A percentile compares a stretch with the other conserved stretches of the same genome.
These are phyloP conservation scores for Enchytraeus crypticus DNA, from an alignment of 2,888 invertebrate species.

Conservation along the genomic window DNA sequence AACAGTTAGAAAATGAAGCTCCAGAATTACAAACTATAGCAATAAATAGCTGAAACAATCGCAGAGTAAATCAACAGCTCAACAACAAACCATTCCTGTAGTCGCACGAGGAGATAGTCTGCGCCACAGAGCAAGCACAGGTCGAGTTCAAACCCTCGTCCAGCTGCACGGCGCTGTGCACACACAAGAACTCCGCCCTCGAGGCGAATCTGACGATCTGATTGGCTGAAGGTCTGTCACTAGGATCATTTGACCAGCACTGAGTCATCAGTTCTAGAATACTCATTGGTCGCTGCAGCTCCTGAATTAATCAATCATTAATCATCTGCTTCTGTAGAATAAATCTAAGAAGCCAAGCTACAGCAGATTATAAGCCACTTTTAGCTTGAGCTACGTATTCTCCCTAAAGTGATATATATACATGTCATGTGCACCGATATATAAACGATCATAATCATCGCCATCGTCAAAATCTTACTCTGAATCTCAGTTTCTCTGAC, in stretches of 20 bases:
- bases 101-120: background rate
- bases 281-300: constrained; percentile 53
- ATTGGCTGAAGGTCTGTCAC: constrained; percentile 81
- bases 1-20: too few species aligned
- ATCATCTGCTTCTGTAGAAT: background rate
- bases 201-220: constrained; percentile 78
- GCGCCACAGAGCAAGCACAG: constrained; percentile 22
- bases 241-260: constrained; percentile 77
- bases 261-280: constrained; percentile 88
- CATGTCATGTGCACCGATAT: too few species aligned
- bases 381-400: background rate
- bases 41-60: too few species aligned
- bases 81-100: background rate
- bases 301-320: constrained; percentile 32
- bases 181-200: constrained; percentile 85
- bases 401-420: too few species aligned
- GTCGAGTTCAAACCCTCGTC: constrained; percentile 47
- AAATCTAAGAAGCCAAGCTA: too few species aligned
- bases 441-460: too few species aligned
- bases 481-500: too few species aligned
- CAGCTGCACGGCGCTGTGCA: constrained; percentile 68
- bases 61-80: background rate
- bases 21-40: too few species aligned
- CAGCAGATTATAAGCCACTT: background rate
- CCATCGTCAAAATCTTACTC: too few species aligned